These are phyloP conservation scores for Leptinotarsa undecemlineata DNA, from an alignment of 1,140 invertebrate species.

Conservation along the genomic window DNA sequence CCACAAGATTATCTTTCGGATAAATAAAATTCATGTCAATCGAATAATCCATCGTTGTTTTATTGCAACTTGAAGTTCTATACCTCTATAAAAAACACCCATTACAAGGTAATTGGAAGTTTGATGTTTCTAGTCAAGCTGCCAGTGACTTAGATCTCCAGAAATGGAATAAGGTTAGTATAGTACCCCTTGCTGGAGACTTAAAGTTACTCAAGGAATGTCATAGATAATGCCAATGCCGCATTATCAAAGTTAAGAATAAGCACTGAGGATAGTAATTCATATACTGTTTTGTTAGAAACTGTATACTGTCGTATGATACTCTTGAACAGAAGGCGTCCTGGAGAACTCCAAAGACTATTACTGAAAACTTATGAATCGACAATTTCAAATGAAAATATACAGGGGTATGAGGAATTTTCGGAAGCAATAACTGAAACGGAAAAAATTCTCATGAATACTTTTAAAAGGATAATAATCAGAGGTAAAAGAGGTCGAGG, in stretches of 20 bases:
- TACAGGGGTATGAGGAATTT: slow-evolving; percentile 36
- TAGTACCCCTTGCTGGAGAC: slow-evolving; percentile 40
- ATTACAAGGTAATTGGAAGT: slow-evolving; percentile 49
- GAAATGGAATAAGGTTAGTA: slow-evolving; percentile 41
- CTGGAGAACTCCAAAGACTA: slow-evolving; percentile 35
- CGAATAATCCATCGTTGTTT: too few species aligned
- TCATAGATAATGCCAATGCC: slow-evolving; percentile 10
- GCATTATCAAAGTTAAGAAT: not conserved
- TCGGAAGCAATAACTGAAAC: slow-evolving; percentile 25
- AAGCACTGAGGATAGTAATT: not conserved
- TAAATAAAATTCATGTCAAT: too few species aligned
- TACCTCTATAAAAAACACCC: too few species aligned
- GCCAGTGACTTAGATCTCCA: slow-evolving; percentile 35
- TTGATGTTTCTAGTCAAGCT: slow-evolving; percentile 48
- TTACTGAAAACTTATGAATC: slow-evolving; percentile 30
- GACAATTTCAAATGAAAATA: slow-evolving; percentile 9
- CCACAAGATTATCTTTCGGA: too few species aligned
- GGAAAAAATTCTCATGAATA: slow-evolving; percentile 31
- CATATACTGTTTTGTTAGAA: slow-evolving; percentile 22
- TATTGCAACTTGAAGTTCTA: too few species aligned
- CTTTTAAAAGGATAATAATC: slow-evolving; percentile 30
- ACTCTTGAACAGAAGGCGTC: slow-evolving; percentile 31
- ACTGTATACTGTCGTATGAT: slow-evolving; percentile 28
- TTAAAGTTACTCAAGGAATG: slow-evolving; percentile 38
- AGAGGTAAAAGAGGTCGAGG: slow-evolving; percentile 34